Percentiles rank a stretch among this genome's conserved stretches.
Evolutionary conservation across 1,140 invertebrate species (phyloP).

Genomic region (Homarus americanus): DNA sequence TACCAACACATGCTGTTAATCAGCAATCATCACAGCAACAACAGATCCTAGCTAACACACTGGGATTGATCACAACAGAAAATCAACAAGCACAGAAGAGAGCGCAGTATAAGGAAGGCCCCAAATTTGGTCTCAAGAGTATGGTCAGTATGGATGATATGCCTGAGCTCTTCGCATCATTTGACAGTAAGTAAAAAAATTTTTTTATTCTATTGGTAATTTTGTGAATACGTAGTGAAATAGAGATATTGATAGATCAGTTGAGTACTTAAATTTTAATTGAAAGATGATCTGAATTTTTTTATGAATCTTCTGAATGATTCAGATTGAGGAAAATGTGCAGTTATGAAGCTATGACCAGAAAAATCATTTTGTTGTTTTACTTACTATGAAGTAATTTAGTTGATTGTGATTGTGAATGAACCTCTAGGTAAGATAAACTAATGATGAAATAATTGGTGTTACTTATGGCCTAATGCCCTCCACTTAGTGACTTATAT

Average conservation of each 20-base stretch:
- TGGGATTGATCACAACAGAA: neutral
- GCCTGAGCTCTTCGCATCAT: constrained; percentile 94
- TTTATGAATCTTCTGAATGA: neutral
- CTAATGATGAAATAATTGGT: too few species aligned
- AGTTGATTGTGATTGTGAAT: too few species aligned
- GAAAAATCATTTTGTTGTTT: too few species aligned
- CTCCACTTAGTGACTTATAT: too few species aligned
- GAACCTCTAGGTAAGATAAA: too few species aligned
- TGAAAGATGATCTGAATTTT: neutral
- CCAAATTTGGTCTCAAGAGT: constrained; percentile 90
- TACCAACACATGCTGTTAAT: neutral
- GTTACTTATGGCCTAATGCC: too few species aligned
- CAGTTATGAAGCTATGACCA: too few species aligned
- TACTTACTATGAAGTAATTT: too few species aligned
- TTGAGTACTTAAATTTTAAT: neutral
- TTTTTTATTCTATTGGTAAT: neutral
- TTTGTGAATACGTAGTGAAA: neutral
- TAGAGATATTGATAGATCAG: neutral
- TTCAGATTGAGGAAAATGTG: too few species aligned
- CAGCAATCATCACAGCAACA: neutral
- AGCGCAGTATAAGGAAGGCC: constrained; percentile 65
- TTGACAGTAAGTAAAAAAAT: constrained; percentile 90
- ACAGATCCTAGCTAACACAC: too few species aligned
- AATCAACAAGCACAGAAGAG: constrained; percentile 64
- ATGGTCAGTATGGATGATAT: constrained; percentile 96